Evolutionary conservation across 2,888 invertebrate species (phyloP).

Genomic region (Macaria liturata): DNA sequence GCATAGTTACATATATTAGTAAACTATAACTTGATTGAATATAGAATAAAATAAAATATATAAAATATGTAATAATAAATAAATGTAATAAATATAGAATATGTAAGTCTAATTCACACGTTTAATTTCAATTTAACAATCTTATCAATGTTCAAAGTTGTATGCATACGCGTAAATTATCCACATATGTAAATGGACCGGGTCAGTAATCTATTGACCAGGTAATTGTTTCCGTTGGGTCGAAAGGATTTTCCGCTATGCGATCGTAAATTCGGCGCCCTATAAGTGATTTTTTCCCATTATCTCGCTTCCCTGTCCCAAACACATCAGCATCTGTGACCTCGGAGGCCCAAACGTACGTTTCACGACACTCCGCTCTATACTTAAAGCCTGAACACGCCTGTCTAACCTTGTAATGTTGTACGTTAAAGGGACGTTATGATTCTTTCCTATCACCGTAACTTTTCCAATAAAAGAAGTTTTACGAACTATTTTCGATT

Average conservation of each 20-base stretch:
- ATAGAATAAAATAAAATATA: no score
- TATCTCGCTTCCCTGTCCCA: constrained; percentile 5
- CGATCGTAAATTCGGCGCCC: constrained; percentile 7
- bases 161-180: no score
- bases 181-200: no score
- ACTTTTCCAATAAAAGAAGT: constrained; percentile 23
- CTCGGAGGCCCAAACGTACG: constrained; percentile 13
- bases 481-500: constrained; percentile 26
- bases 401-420: constrained; percentile 15
- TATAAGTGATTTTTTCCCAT: constrained; percentile 11
- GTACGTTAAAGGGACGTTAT: constrained; percentile 8
- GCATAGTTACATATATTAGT: no score
- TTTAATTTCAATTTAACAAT: no score
- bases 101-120: no score
- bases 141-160: no score
- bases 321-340: constrained; percentile 17
- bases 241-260: constrained; percentile 1
- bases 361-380: constrained; percentile 17
- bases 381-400: constrained; percentile 24
- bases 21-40: no score
- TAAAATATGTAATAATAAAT: no score
- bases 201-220: no score
- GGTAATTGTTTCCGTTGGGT: no score
- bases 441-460: constrained; percentile 21
- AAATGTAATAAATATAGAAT: no score